Conservation (phyloP, 2,113 vertebrate genomes). For the Myrmophylax atrothorax region DNA sequence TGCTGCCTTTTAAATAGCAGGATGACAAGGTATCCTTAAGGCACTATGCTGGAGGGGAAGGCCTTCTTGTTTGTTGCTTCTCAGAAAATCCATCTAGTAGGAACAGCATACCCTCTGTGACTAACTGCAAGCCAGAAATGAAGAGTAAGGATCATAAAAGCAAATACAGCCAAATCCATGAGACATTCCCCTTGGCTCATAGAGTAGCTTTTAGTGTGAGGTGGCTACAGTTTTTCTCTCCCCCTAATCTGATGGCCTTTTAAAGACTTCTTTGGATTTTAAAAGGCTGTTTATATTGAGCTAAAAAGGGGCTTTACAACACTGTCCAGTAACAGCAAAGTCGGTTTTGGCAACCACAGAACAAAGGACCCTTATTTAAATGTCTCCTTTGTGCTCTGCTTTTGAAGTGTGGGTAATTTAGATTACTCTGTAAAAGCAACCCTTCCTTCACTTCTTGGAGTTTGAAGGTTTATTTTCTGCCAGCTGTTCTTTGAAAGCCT, state of each 20-base stretch:
- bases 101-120: not conserved
- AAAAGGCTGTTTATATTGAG: conserved; percentile 13
- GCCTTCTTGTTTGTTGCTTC: not conserved
- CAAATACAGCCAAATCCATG: not conserved
- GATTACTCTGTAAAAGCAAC: conserved; percentile 16
- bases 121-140: not conserved
- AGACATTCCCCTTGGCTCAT: not conserved
- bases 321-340: not conserved
- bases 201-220: not conserved
- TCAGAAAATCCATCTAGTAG: not conserved
- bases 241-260: not conserved
- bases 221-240: not conserved
- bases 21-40: not conserved
- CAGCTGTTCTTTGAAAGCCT: conserved; percentile 48
- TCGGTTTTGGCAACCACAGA: not conserved
- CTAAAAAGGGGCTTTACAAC: not conserved
- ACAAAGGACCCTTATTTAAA: conserved; percentile 15
- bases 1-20: not conserved
- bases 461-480: conserved; percentile 36
- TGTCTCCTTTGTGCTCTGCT: not conserved
- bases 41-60: not conserved
- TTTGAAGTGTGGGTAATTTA: conserved; percentile 27
- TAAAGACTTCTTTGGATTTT: conserved; percentile 7
- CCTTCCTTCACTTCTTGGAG: conserved; percentile 16
- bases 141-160: not conserved